Evolutionary conservation across 2,797 vertebrate genomes (phyloP), one percentile per base, ranked within the genome.

Genomic region (Urosaurus nigricauda): DNA sequence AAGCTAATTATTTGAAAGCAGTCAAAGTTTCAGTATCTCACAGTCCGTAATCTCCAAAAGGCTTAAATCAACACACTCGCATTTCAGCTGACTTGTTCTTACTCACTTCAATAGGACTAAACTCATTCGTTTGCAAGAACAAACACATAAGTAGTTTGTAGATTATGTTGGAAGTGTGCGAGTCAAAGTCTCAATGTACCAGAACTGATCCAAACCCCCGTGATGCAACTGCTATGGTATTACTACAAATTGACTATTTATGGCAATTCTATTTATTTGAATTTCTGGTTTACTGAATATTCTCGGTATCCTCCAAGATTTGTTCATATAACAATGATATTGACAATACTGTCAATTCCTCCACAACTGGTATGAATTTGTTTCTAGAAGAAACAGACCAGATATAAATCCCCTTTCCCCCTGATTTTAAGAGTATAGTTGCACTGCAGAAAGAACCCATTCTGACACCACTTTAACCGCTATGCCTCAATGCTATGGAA

Each of bases 1-100:
- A 83, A 89, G 37, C 51, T 86, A 86, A 89, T 89, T 82, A 83
- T 86, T 89, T 89, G 73, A 89, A 89, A 78, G 26, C 79, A 75
- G 80, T n/a, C 56, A 58, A 89, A 83, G 40, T 77, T 63, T 82
- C 58, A 82, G 43, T 86, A 78, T 89, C 71, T 86, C 35, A 56
- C 83, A 89, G 19, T 24, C 79, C 17, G 47, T 43, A 77, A 68
- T 75, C 63, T 56, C 19, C 63, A 58, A 78, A 73, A 60, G 56
- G 65, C 60, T 87, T 87, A 81, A 80, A 80, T 70, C 47, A 84
- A 79, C 71, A 78, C 40, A 65, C 21, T 43, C 58, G 47, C n/a
- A 35, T 70, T 89, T 89, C 29, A 65, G 35, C 37, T 24, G 58
- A 51, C 71, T 81, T 86, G 29, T 56, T 82, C 40, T 24, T 21